Conservation (phyloP, 2,113 vertebrate species). For the Cebidichthys violaceus region DNA sequence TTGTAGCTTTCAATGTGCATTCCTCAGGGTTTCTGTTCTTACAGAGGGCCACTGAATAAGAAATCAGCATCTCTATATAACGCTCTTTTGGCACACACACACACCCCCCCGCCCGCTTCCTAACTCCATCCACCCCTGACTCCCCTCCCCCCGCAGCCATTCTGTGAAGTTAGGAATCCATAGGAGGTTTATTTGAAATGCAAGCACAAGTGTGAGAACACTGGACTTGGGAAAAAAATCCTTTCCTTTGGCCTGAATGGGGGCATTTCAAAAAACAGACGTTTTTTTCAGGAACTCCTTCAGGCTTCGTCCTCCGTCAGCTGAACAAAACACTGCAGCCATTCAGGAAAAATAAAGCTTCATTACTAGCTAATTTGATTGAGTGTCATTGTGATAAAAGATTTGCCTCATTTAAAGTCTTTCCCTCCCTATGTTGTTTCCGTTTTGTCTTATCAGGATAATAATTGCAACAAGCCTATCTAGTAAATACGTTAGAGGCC, state of each 20-base stretch:
- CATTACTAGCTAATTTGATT: conserved; percentile 66
- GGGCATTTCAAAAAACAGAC: conserved; percentile 75
- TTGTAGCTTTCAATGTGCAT: conserved; percentile 70
- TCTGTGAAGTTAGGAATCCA: conserved; percentile 80
- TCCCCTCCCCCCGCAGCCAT: conserved; percentile 57
- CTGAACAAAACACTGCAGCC: conserved; percentile 73
- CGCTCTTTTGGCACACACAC: conserved; percentile 61
- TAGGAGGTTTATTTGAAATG: conserved; percentile 82
- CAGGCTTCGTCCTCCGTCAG: conserved; percentile 68
- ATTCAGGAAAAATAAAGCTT: conserved; percentile 65
- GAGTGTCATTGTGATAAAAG: conserved; percentile 53
- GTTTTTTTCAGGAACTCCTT: conserved; percentile 72
- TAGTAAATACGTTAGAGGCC: conserved; percentile 43
- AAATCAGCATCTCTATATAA: conserved; percentile 88
- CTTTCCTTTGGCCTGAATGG: conserved; percentile 76
- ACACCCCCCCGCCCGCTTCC: conserved; percentile 16
- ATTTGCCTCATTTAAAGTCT: conserved; percentile 49
- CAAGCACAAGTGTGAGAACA: conserved; percentile 80
- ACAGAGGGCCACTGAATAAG: conserved; percentile 78
- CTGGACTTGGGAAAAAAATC: conserved; percentile 72
- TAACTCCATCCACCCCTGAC: conserved; percentile 32
- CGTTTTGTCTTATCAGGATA: conserved; percentile 59
- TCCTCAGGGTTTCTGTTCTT: conserved; percentile 77
- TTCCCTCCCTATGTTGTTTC: conserved; percentile 13
- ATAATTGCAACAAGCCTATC: conserved; percentile 59